phyloP scores from a whole-genome alignment of 2,113 vertebrate genomes.

The Rostratula benghalensis region DNA sequence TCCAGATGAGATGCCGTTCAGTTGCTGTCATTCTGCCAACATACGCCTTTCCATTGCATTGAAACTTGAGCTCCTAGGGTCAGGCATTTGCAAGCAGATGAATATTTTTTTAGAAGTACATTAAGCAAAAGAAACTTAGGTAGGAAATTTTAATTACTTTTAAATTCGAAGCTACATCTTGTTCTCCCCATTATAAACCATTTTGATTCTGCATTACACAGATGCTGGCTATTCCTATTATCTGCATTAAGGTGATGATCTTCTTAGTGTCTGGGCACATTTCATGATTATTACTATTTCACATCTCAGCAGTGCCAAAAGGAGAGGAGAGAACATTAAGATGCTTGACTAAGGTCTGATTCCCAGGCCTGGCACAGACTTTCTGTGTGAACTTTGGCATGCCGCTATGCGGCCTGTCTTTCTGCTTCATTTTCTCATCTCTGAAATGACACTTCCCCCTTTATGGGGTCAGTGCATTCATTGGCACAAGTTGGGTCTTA shows the following conservation, averaged over 20 bases:
- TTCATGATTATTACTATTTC: slow-evolving; percentile 45
- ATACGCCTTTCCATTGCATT: slow-evolving; percentile 24
- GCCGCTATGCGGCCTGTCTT: background rate
- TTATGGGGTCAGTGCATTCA: slow-evolving; percentile 16
- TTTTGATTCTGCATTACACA: slow-evolving; percentile 36
- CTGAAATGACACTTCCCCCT: slow-evolving; percentile 6
- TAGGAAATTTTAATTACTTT: slow-evolving; percentile 69
- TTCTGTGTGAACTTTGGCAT: slow-evolving; percentile 17
- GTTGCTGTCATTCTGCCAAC: slow-evolving; percentile 62
- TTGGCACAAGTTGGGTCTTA: background rate
- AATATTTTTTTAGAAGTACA: slow-evolving; percentile 14
- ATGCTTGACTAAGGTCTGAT: background rate
- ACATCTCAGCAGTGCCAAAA: slow-evolving; percentile 40
- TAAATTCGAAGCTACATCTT: slow-evolving; percentile 39
- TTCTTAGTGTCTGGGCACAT: slow-evolving; percentile 7
- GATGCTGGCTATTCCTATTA: slow-evolving; percentile 36
- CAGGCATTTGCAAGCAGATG: slow-evolving; percentile 41
- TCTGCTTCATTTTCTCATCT: slow-evolving; percentile 34
- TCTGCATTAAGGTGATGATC: slow-evolving; percentile 54
- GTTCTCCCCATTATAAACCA: slow-evolving; percentile 37
- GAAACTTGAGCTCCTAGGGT: slow-evolving; percentile 52
- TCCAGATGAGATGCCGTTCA: slow-evolving; percentile 62
- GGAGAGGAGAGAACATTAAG: slow-evolving; percentile 28
- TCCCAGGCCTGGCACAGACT: background rate
- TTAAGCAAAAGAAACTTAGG: slow-evolving; percentile 61